Percentiles rank a stretch among this genome's conserved stretches.
These are phyloP conservation scores for Cyphomyrus discorhynchus DNA, from an alignment of 2,113 vertebrate species.

Conservation along the genomic window DNA sequence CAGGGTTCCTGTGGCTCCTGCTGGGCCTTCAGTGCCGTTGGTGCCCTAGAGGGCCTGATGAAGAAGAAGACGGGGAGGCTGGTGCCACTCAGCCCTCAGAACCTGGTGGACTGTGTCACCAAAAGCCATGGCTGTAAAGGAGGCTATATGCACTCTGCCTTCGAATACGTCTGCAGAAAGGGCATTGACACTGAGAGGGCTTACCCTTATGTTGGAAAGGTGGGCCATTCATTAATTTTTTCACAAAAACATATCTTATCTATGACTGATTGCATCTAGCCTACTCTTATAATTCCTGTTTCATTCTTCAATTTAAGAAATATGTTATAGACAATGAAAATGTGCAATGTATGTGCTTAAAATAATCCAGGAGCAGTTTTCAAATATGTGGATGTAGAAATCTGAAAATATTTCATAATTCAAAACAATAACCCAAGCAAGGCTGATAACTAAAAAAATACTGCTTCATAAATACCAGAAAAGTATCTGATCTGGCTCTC, in stretches of 20 bases:
- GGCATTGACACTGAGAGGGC: slow-evolving; percentile 78
- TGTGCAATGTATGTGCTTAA: no score
- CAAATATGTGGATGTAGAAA: no score
- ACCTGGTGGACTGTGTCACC: slow-evolving; percentile 86
- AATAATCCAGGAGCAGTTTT: no score
- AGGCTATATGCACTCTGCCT: slow-evolving; percentile 39
- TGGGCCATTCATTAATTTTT: slow-evolving; percentile 33
- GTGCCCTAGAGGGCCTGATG: slow-evolving; percentile 85
- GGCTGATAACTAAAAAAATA: no score
- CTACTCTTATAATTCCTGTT: background rate
- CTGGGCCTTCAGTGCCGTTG: slow-evolving; percentile 91
- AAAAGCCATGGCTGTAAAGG: slow-evolving; percentile 78
- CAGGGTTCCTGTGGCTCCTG: slow-evolving; percentile 87
- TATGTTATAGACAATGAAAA: no score
- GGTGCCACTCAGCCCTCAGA: slow-evolving; percentile 83
- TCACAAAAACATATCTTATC: background rate
- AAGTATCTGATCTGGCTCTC: no score
- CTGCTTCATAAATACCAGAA: no score
- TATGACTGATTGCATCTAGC: background rate
- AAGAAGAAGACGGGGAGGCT: slow-evolving; percentile 71
- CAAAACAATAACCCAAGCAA: no score
- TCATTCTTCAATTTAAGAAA: no score
- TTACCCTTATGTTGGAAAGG: slow-evolving; percentile 84
- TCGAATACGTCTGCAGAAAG: no score
- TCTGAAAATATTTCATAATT: no score